Conservation (phyloP, 2,888 invertebrate species). For the Diarsia dahlii region DNA sequence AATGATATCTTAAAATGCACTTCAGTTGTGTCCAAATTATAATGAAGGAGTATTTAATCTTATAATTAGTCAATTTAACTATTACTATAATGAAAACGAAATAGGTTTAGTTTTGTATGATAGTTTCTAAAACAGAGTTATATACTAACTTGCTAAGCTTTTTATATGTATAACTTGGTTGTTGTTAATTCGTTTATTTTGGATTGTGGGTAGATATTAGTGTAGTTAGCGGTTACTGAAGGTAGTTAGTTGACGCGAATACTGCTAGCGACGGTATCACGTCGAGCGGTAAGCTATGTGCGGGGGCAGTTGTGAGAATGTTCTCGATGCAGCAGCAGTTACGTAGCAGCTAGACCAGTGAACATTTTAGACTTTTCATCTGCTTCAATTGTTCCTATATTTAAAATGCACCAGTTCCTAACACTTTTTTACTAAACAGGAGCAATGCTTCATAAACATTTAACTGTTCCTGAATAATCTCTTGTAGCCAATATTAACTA, state of each 20-base stretch:
- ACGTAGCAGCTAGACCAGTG: not conserved
- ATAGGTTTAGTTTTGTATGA: conserved; percentile 83
- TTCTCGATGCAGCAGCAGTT: conserved; percentile 10
- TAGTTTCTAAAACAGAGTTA: conserved; percentile 77
- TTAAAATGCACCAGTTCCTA: conserved; percentile 49
- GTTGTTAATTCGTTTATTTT: conserved; percentile 80
- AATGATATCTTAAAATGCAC: conserved; percentile 72
- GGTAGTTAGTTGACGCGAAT: conserved; percentile 48
- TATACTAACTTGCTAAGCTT: conserved; percentile 81
- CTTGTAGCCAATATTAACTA: conserved; percentile 20
- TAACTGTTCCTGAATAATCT: conserved; percentile 3
- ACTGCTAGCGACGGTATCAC: conserved; percentile 15
- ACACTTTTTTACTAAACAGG: conserved; percentile 12
- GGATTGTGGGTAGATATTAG: conserved; percentile 85
- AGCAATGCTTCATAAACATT: conserved; percentile 17
- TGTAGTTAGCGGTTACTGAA: conserved; percentile 65
- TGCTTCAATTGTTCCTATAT: conserved; percentile 43
- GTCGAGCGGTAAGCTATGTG: conserved; percentile 25
- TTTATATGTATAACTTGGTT: conserved; percentile 85
- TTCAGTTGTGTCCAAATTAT: conserved; percentile 82
- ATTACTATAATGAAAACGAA: conserved; percentile 78
- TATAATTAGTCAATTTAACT: conserved; percentile 86
- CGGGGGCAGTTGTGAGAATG: conserved; percentile 50
- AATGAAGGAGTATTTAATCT: conserved; percentile 81
- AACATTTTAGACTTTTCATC: conserved; percentile 1